Base-by-base conservation (phyloP, 2,797 vertebrate species). In the Hybognathus amarus region DNA sequence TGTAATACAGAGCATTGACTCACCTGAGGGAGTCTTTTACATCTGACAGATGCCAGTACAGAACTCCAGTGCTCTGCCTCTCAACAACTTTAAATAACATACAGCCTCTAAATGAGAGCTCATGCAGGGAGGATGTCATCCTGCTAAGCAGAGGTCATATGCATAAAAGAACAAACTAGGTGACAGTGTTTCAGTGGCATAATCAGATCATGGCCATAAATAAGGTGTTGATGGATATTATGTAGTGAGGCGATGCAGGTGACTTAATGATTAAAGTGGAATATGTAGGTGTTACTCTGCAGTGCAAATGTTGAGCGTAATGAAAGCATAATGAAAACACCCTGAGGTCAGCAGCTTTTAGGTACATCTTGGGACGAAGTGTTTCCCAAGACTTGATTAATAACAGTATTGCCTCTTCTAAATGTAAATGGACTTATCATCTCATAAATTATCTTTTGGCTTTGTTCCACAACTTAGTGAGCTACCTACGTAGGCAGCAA, bases 11-110 rank as follows among this genome's bases (percentile, higher is more conserved):
- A 87, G 52, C 67, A 30, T 73, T 17, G 24, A 69, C 79, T 71
- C 85, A 83, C 85, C 85, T 85, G 74, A 82, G 83, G 79, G 69
- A 85, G 84, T 83, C 82, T 81, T 81, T 86, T 85, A 71, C 63
- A 54, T 85, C 61, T 80, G 87, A 87, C 84, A 83, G 84, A 86
- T 88, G 85, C 79, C 85, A 82, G 33, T 71, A 61, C 56, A 75
- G 59, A 80, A 83, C 47, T 54, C 59, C 78, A 59, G 67, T 69
- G 77, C 45, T 54, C 63, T 61, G 80, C 22, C 85, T 77, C 64
- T 80, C 82, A 27, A 42, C 47, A 78, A 59, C 79, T 84, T 87
- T 78, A 79, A 83, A 83, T 78, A 85, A 87, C 82, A 86, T n/a
- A 67, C 83, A 69, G 73, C 30, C 56, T 87, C 74, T 74, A 83